Conservation (phyloP, 2,113 vertebrate genomes). For the Piprites chloris region DNA sequence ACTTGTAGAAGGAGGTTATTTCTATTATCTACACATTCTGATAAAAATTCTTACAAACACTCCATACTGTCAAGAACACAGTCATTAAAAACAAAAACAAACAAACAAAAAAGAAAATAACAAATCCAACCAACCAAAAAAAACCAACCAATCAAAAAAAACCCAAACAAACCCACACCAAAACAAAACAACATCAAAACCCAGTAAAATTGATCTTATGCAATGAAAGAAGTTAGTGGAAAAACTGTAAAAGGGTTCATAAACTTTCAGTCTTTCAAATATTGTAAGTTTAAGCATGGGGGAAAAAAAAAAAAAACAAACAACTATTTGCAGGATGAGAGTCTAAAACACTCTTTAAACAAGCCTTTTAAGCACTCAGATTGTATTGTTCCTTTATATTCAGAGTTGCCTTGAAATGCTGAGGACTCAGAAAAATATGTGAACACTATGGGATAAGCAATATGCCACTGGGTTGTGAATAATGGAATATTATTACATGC, state of each 20-base stretch:
- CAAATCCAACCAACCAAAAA: not conserved
- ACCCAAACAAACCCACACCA: rapidly evolving
- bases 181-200: not conserved
- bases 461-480: not conserved
- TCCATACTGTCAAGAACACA: not conserved
- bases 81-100: not conserved
- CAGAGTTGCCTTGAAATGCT: not conserved
- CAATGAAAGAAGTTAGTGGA: not conserved
- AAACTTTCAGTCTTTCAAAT: not conserved
- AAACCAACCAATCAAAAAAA: not conserved
- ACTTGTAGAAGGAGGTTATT: not conserved
- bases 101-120: not conserved
- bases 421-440: not conserved
- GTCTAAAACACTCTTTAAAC: not conserved
- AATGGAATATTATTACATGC: not conserved
- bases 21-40: not conserved
- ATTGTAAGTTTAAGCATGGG: not conserved
- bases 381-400: not conserved
- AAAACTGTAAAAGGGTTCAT: not conserved
- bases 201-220: rapidly evolving
- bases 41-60: not conserved
- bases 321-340: not conserved
- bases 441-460: not conserved
- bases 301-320: rapidly evolving
- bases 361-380: not conserved